Evolutionary conservation across 64 coral and sea anemone species (phyloP).

Genomic region (Dendrophyllia cribrosa): DNA sequence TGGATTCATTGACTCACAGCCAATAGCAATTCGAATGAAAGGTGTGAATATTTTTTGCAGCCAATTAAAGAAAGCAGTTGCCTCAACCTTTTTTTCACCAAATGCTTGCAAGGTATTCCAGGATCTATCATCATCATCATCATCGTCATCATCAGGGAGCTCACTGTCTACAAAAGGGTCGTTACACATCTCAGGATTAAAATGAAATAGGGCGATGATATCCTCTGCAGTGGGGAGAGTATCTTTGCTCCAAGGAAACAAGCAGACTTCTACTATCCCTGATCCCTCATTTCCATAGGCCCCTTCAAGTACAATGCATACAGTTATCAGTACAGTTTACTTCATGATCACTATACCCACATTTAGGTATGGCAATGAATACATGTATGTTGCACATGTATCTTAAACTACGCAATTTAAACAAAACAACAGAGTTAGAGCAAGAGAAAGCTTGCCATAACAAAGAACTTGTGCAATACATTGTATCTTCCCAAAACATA

Average conservation of each 20-base stretch:
- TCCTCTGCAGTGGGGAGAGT: conserved; percentile 39
- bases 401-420: no score
- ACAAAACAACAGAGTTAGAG: no score
- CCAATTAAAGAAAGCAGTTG: conserved; percentile 54
- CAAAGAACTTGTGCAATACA: no score
- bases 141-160: background rate
- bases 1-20: conserved; percentile 69
- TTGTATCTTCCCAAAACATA: no score
- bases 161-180: background rate
- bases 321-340: background rate
- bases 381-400: no score
- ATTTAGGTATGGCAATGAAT: no score
- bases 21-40: conserved; percentile 39
- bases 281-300: conserved; percentile 58
- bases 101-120: conserved; percentile 16
- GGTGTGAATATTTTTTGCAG: conserved; percentile 46
- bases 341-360: no score
- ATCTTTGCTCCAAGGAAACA: conserved; percentile 70
- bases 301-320: background rate
- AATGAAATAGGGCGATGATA: conserved; percentile 29
- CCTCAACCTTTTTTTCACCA: background rate
- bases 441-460: no score
- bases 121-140: background rate
- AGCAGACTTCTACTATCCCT: conserved; percentile 55
- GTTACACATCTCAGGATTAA: conserved; percentile 60